Base-by-base conservation (phyloP, 2,797 vertebrate genomes). In the Alosa sapidissima region DNA sequence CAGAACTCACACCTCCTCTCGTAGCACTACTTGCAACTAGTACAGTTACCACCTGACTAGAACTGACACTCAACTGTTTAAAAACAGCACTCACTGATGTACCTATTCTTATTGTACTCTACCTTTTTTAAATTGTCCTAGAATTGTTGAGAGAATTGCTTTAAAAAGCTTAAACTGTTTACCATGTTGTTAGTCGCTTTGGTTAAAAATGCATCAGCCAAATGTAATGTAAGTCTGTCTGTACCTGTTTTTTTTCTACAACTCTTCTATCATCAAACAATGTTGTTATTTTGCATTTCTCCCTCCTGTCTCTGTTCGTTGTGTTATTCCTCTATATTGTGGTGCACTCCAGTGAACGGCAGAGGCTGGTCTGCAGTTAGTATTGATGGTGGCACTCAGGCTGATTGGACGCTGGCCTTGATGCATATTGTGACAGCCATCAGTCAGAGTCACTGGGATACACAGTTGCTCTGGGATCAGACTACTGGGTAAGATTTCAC, bases 381-480 rank as follows among this genome's bases (percentile, higher is more conserved):
- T 82, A 48, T 0, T 9, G 36, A 87, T 58, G 87, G 81, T 62
- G 75, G 81, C 91, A 90, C 89, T 89, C 85, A 91, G 78, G n/a
- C 83, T 89, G 90, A 92, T 88, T 90, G 87, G 91, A 84, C 3
- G 68, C 81, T 65, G 54, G 54, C 24, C 83, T 84, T 47, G 72
- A 16, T 47, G 72, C 41, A 45, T 78, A 45, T 36, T 75, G 86
- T 84, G 88, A 90, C 85, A 84, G 84, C 60, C 81, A 65, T 81
- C 89, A 84, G 86, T 89, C 62, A 84, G 83, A 49, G 45, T 47
- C 48, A 84, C 52, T 84, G 81, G 24, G 19, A 13, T 45, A 60
- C 47, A 75, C 78, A 51, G 55, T 58, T 45, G 14, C 41, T 47
- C 41, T 45, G 72, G 19, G 72, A 78, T 78, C 72, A 45, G 72